Conservation (phyloP, 2,113 vertebrate species). For the Anarhynchus alexandrinus region DNA sequence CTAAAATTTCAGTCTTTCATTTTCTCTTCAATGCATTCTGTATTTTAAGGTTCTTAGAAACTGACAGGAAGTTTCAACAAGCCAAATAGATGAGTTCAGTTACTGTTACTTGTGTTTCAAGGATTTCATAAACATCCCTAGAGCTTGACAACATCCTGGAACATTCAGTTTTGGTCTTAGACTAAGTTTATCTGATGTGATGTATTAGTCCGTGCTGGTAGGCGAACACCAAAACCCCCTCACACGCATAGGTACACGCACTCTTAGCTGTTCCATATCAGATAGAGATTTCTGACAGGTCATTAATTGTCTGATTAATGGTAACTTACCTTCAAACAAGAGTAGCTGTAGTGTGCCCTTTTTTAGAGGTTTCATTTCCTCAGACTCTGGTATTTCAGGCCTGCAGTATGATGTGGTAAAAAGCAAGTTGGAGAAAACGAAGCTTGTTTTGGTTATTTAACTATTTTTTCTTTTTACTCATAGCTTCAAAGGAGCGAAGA, state of each 20-base stretch:
- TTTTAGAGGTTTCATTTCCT: neutral
- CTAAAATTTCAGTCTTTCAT: neutral
- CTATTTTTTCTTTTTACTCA: neutral
- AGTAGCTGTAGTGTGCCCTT: neutral
- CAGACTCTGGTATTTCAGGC: neutral
- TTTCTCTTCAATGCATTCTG: neutral
- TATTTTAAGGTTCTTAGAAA: neutral
- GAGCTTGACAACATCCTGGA: neutral
- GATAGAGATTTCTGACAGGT: neutral
- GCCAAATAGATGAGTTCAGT: neutral
- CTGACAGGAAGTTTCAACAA: neutral
- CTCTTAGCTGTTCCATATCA: neutral
- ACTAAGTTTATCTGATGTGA: neutral
- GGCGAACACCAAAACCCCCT: neutral
- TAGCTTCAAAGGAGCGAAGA: neutral
- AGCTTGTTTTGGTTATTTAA: neutral
- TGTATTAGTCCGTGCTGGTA: neutral
- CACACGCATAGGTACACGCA: neutral
- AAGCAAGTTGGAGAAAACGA: neutral
- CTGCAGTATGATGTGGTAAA: neutral
- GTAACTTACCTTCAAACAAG: neutral
- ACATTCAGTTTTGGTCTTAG: neutral
- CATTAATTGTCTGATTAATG: neutral
- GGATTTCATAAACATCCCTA: neutral
- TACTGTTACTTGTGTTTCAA: neutral